These are phyloP conservation scores for fruit fly (Drosophila melanogaster) DNA, from an alignment of 1,140 invertebrate genomes.

Conservation along the genomic window Release_6_plus_ISO1_MT NC_004354.4:1073501-1074000, in stretches of 20 bases:
- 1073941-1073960: constrained; percentile 74
- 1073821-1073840: neutral
- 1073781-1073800: neutral
- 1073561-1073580: constrained; percentile 48
- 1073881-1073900: neutral
- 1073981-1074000: constrained; percentile 40
- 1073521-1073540: constrained; percentile 13
- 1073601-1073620: constrained; percentile 1
- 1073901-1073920: constrained; percentile 70
- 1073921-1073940: constrained; percentile 78
- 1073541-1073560: constrained; percentile 17
- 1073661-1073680: constrained; percentile 82
- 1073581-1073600: constrained; percentile 51
- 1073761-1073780: neutral
- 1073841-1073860: neutral
- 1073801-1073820: neutral
- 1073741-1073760: constrained; percentile 55
- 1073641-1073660: constrained; percentile 77
- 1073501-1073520: constrained; percentile 25
- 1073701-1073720: constrained; percentile 35
- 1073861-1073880: no score
- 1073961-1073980: constrained; percentile 56
- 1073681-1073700: constrained; percentile 76
- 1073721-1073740: neutral
- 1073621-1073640: constrained; percentile 59